These are phyloP conservation scores for Prochilodus magdalenae DNA, from an alignment of 2,113 vertebrate genomes.

Conservation along the genomic window DNA sequence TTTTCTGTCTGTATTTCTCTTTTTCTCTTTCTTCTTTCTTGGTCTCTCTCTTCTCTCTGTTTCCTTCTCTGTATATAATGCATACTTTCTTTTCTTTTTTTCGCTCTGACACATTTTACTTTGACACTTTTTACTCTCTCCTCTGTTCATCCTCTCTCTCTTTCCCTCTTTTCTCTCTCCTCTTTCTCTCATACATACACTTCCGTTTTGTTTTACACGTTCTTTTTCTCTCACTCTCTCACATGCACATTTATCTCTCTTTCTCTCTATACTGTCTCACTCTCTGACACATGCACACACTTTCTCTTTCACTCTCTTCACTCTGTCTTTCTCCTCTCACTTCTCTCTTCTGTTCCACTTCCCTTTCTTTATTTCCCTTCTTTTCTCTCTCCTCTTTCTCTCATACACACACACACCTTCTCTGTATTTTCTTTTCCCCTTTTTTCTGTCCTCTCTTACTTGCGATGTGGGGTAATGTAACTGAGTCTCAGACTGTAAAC, in stretches of 20 bases:
- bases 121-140: too few species aligned
- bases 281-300: background rate
- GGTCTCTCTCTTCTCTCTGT: background rate
- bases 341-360: background rate
- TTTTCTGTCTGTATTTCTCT: background rate
- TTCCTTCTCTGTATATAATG: too few species aligned
- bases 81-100: background rate
- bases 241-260: background rate
- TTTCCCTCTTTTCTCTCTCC: background rate
- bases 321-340: background rate
- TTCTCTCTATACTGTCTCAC: background rate
- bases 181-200: background rate
- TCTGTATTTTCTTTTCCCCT: background rate
- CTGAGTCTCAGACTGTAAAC: conserved; percentile 56
- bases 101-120: too few species aligned
- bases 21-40: background rate
- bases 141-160: too few species aligned
- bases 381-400: too few species aligned
- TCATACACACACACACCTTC: background rate
- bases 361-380: background rate
- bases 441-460: background rate
- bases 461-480: conserved; percentile 63
- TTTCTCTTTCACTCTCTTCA: background rate
- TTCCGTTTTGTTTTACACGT: too few species aligned
- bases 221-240: background rate